phyloP scores from a whole-genome alignment of 2,797 vertebrate genomes.

The Melanogrammus aeglefinus region DNA sequence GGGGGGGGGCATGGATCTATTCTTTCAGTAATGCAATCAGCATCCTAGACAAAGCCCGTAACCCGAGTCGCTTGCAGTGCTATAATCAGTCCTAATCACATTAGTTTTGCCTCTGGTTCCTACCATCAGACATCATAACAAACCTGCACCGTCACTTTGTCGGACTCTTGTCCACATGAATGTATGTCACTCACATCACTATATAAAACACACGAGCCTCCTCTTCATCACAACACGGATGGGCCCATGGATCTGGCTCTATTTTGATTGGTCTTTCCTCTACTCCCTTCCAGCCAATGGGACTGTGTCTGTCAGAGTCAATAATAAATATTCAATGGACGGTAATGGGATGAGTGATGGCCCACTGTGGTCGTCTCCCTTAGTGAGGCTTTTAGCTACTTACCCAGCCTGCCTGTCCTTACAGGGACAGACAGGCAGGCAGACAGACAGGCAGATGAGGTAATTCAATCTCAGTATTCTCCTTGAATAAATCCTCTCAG shows the following conservation, averaged over 20 bases:
- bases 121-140: background rate
- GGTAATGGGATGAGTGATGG: background rate
- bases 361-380: background rate
- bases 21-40: background rate
- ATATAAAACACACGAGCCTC: too few species aligned
- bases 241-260: background rate
- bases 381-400: background rate
- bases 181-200: too few species aligned
- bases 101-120: background rate
- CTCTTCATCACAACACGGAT: too few species aligned
- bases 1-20: background rate
- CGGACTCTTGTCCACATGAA: background rate
- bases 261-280: background rate
- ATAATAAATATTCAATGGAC: background rate
- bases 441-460: background rate
- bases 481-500: background rate
- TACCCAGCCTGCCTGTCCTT: too few species aligned
- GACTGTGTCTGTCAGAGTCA: background rate
- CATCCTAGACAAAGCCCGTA: background rate
- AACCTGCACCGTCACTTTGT: background rate
- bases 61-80: background rate
- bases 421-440: background rate
- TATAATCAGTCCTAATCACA: constrained; percentile 1
- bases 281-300: background rate
- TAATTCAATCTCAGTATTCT: constrained; percentile 3